Conservation (phyloP, 2,888 invertebrate genomes). For the Sinodicranocentrus sp. region DNA sequence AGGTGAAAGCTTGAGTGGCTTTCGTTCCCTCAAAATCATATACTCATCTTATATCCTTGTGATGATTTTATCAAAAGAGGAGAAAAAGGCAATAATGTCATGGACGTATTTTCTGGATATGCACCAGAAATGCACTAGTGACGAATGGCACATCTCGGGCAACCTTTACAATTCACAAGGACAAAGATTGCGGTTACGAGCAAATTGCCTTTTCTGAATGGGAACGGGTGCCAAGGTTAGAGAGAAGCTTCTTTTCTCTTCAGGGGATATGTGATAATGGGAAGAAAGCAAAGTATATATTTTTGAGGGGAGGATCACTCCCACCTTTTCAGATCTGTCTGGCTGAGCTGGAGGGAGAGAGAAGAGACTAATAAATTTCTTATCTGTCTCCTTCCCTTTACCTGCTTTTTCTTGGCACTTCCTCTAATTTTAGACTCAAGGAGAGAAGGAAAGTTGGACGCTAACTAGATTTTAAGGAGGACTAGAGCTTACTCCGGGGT, state of each 20-base stretch:
- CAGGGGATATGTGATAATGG: slow-evolving; percentile 33
- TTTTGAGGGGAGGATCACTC: slow-evolving; percentile 4
- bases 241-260: slow-evolving; percentile 22
- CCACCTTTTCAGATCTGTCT: not conserved
- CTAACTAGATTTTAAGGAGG: slow-evolving; percentile 19
- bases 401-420: slow-evolving; percentile 34
- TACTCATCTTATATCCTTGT: too few species aligned
- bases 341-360: too few species aligned
- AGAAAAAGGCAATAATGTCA: not conserved
- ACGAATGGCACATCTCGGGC: not conserved
- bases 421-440: slow-evolving; percentile 14
- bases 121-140: not conserved
- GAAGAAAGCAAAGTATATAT: slow-evolving; percentile 19
- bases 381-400: slow-evolving; percentile 38
- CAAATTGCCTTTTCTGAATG: slow-evolving; percentile 6
- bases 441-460: slow-evolving; percentile 3
- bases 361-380: slow-evolving; percentile 57
- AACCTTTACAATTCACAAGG: slow-evolving; percentile 11
- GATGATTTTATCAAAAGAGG: not conserved
- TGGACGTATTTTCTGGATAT: not conserved
- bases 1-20: too few species aligned
- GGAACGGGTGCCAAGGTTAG: not conserved
- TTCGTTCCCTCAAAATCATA: too few species aligned
- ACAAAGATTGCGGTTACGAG: not conserved
- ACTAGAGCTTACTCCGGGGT: slow-evolving; percentile 7